Evolutionary conservation across 35 echinoderm and acorn worm genomes (phyloP).

Genomic region (Apostichopus japonicus): DNA sequence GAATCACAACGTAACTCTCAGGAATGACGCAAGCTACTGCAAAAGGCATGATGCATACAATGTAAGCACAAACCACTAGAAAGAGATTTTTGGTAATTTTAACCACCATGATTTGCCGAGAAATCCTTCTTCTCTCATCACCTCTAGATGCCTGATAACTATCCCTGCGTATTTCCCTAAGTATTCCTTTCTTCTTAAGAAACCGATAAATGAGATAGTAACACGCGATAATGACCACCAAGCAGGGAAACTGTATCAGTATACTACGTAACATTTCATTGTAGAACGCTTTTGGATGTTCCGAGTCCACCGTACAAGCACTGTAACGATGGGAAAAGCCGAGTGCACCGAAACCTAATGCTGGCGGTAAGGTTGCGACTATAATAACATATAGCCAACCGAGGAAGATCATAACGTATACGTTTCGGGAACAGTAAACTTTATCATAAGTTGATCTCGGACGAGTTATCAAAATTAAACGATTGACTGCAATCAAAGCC

Average conservation of each 20-base stretch:
- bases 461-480: slow-evolving; percentile 53
- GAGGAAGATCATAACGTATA: neutral
- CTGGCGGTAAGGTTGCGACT: slow-evolving; percentile 32
- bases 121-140: no score
- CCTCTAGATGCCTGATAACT: neutral
- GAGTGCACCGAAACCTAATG: slow-evolving; percentile 47
- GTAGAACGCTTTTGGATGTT: neutral
- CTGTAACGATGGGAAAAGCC: slow-evolving; percentile 70
- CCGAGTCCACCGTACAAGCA: slow-evolving; percentile 51
- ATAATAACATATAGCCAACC: slow-evolving; percentile 64
- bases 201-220: neutral
- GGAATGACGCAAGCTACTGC: neutral
- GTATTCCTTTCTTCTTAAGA: no score
- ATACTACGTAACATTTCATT: neutral
- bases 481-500: slow-evolving; percentile 56
- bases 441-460: neutral
- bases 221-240: neutral
- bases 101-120: slow-evolving; percentile 4
- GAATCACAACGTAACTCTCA: no score
- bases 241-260: neutral
- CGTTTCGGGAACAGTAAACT: neutral
- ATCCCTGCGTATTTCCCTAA: neutral
- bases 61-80: slow-evolving; percentile 55
- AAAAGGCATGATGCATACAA: slow-evolving; percentile 52
- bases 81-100: slow-evolving; percentile 80